Conservation (phyloP, 2,113 vertebrate genomes). For the Pomatostomus ruficeps region DNA sequence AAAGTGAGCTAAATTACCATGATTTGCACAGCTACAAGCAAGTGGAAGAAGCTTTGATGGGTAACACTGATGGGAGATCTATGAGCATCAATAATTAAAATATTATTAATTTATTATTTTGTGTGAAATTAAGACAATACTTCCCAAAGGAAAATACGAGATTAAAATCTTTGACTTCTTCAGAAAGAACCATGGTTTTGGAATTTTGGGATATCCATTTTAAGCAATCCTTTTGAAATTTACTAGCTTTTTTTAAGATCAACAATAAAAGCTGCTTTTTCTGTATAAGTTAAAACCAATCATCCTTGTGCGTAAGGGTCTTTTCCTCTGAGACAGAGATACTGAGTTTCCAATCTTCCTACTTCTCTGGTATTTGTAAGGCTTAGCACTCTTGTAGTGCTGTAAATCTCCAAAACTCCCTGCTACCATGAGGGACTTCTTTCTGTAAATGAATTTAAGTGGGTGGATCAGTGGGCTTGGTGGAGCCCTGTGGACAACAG, state of each 20-base stretch:
- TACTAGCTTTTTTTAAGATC: neutral
- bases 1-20: neutral
- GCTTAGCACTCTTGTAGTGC: neutral
- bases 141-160: neutral
- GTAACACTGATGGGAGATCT: neutral
- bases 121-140: neutral
- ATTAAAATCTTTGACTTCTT: neutral
- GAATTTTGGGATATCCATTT: neutral
- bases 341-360: neutral
- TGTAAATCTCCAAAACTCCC: neutral
- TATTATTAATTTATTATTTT: neutral
- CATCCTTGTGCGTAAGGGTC: neutral
- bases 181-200: neutral
- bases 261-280: slow-evolving; percentile 5
- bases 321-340: neutral
- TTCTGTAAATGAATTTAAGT: neutral
- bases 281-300: neutral
- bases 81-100: neutral
- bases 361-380: neutral
- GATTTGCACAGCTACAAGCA: neutral
- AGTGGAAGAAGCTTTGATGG: neutral
- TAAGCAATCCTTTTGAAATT: neutral
- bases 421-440: neutral
- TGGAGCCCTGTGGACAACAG: neutral
- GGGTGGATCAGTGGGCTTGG: neutral